Conservation (phyloP, 2,113 vertebrate species). For the Bungarus multicinctus region DNA sequence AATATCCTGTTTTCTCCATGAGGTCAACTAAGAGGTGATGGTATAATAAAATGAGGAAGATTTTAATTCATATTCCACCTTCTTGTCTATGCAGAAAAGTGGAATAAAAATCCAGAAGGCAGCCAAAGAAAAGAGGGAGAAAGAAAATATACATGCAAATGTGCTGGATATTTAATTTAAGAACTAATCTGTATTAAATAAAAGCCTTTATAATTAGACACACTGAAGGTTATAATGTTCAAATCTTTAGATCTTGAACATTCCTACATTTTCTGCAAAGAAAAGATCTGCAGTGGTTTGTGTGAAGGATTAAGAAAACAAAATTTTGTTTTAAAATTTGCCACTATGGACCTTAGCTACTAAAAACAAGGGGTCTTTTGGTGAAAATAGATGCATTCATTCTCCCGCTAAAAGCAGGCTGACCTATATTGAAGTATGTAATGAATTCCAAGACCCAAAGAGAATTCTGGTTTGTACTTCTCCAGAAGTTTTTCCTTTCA, state of each 20-base stretch:
- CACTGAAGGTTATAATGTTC: slow-evolving; percentile 4
- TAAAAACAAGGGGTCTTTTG: not conserved
- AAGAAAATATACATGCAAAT: not conserved
- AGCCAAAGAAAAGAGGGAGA: not conserved
- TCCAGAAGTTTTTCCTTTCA: not conserved
- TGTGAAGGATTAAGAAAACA: slow-evolving; percentile 19
- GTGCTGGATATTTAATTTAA: not conserved
- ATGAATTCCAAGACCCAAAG: not conserved
- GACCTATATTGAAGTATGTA: not conserved
- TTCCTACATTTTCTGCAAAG: slow-evolving; percentile 21
- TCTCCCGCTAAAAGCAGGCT: not conserved
- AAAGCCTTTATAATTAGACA: slow-evolving; percentile 16
- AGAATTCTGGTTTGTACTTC: not conserved
- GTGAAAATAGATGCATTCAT: not conserved
- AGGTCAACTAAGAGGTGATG: not conserved
- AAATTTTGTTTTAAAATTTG: slow-evolving; percentile 38
- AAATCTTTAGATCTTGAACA: slow-evolving; percentile 11
- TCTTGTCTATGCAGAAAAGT: not conserved
- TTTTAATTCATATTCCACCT: not conserved
- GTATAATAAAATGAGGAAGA: not conserved
- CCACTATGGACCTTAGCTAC: slow-evolving; percentile 4
- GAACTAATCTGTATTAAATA: not conserved
- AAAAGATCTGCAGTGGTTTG: not conserved
- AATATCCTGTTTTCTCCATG: not conserved
- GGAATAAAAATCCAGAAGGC: not conserved